Conservation (phyloP, 2,113 vertebrate genomes). For the Fulica atra region DNA sequence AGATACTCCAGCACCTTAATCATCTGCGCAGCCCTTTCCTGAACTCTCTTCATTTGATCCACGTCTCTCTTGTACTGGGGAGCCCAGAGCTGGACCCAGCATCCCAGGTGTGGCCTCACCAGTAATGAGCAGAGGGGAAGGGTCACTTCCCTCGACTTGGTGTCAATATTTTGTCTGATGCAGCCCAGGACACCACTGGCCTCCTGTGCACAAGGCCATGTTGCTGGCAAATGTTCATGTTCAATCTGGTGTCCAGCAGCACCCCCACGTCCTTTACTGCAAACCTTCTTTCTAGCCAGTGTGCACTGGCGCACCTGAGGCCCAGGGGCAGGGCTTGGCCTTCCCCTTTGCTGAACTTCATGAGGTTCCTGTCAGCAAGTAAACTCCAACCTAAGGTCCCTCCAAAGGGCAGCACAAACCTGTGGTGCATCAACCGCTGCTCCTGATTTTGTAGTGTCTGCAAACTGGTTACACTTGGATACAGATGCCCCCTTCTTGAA, state of each 20-base stretch:
- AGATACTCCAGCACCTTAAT: neutral
- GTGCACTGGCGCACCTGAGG: neutral
- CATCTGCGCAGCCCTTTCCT: neutral
- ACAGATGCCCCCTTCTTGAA: neutral
- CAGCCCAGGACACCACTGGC: neutral
- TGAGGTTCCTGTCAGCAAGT: neutral
- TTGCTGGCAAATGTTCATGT: neutral
- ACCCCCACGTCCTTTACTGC: neutral
- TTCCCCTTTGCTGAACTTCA: neutral
- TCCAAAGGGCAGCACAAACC: rapidly evolving
- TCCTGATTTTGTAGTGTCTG: neutral
- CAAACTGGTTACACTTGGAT: neutral
- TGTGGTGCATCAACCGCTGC: neutral
- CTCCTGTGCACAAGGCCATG: neutral
- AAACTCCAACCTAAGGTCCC: neutral
- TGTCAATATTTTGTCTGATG: neutral
- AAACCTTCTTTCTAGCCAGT: neutral
- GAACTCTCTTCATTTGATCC: neutral
- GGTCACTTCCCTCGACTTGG: neutral
- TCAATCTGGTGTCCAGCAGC: neutral
- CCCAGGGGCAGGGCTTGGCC: neutral
- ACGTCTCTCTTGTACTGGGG: neutral
- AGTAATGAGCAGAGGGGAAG: neutral
- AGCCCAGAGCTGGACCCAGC: neutral
- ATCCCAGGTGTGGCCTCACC: neutral